Base-by-base conservation (phyloP, 2,888 invertebrate species). In the Erebia ligea region DNA sequence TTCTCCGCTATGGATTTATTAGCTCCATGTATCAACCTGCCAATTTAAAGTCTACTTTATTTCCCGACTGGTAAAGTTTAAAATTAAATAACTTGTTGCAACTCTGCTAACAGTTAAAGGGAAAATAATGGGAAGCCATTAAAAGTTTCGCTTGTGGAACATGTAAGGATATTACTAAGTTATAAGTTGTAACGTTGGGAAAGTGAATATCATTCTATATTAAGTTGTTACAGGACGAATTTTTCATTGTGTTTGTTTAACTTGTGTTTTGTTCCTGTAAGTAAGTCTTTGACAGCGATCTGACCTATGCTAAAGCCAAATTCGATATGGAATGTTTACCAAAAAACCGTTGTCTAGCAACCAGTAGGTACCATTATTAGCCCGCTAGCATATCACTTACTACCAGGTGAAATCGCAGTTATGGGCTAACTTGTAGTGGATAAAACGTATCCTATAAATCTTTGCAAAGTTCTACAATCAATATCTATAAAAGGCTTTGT, bases 91-190 rank as follows among this genome's bases (percentile, higher is more conserved):
- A 17, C 40, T 68, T 57, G 17, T 21, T 15, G 9, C 19, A 61
- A 62, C 62, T 62, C 48, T 5, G 15, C 21, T 19, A 48, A 21
- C 45, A 42, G 54, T 63, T 63, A 68, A 62, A 57, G 63, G 45
- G 54, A 25, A 68, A 68, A 63, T 63, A 62, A 63, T 68, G 68
- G 68, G 63, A 54, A 63, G 68, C 68, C 63, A 68, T 68, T 68
- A 68, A 68, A 68, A 68, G 68, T 68, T 68, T 56, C 19, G n/a
- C 56, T 62, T 61, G 45, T 34, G 13, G 50, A 62, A 64, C 52
- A 52, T 64, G 64, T 64, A 64, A 40, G 64, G 17, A 52, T 64
- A 64, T 52, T 34, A 52, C 50, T 25, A 52, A 64, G 34, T 64
- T 63, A 63, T 59, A 50, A 45, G 45, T 45, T 45, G 13, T 57